Evolutionary conservation across 2,797 vertebrate genomes (phyloP), one percentile per base, ranked within the genome.

Genomic region (Dipus sagitta): DNA sequence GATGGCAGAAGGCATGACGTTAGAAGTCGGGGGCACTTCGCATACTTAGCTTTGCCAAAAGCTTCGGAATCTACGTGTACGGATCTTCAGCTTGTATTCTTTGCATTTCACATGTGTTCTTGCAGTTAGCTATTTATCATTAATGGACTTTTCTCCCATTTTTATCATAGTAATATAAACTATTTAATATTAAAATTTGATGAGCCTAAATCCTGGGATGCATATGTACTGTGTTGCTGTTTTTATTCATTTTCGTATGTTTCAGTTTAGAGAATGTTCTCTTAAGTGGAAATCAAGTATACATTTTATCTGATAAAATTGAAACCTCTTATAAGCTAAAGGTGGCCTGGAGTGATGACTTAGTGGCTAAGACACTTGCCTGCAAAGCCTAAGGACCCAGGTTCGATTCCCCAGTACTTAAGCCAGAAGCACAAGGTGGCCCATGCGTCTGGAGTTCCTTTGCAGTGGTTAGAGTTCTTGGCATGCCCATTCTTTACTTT

Each of bases 151-250:
- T 47, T 23, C 70, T 32, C 83, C 89, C 94, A 96, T 58, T 91
- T 91, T 96, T 96, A 96, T 82, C 54, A 62, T 78, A 88, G 87
- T 96, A 95, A 90, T 97, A 81, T 77, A 91, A 52, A n/a, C 65
- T 95, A 70, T 95, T 97, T 93, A 74, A 89, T 93, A 97, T 93
- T 96, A 96, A 94, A 94, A 96, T 96, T 91, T 91, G 85, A 34
- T 60, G 70, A 96, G 67, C 52, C 78, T 96, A 82, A 92, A 77
- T 72, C 34, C 71, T 95, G 86, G 74, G 47, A 60, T 76, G 2
- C 67, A 34, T 76, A 24, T 58, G 83, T 68, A 60, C 70, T 67
- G n/a, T 84, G 85, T 75, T 92, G 67, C 90, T 86, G 54, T 92
- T 86, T 96, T 88, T 79, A 76, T 75, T 94, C 30, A 38, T 89